Evolutionary conservation across 2,113 vertebrate species (phyloP).

Genomic region (Puma concolor): DNA sequence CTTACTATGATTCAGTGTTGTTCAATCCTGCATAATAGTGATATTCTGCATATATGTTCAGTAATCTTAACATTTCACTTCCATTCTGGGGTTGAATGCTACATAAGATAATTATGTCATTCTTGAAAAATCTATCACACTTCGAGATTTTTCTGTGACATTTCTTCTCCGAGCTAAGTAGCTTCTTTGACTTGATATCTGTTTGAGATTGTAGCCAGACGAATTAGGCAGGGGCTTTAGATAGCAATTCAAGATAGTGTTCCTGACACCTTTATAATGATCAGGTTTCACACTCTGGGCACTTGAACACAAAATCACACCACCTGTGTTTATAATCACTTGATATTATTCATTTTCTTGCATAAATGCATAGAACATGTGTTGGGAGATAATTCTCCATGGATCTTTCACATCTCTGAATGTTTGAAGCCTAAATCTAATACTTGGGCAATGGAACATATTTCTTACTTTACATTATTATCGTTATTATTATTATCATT

Average conservation of each 20-base stretch:
- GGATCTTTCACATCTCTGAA: background rate
- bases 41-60: background rate
- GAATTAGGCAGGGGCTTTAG: background rate
- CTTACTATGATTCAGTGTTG: background rate
- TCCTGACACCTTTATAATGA: background rate
- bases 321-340: background rate
- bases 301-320: background rate
- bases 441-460: background rate
- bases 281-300: background rate
- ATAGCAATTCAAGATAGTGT: background rate
- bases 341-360: background rate
- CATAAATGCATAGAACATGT: background rate
- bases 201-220: background rate
- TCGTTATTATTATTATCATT: background rate
- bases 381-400: background rate
- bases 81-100: background rate
- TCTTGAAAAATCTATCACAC: slow-evolving; percentile 31
- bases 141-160: slow-evolving; percentile 44
- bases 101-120: slow-evolving; percentile 22
- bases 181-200: slow-evolving; percentile 8
- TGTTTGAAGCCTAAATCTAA: background rate
- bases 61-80: background rate
- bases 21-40: background rate
- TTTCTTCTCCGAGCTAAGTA: background rate
- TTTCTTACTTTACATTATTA: background rate